These are phyloP conservation scores for Euplexia lucipara DNA, from an alignment of 2,888 invertebrate genomes.

Conservation along the genomic window DNA sequence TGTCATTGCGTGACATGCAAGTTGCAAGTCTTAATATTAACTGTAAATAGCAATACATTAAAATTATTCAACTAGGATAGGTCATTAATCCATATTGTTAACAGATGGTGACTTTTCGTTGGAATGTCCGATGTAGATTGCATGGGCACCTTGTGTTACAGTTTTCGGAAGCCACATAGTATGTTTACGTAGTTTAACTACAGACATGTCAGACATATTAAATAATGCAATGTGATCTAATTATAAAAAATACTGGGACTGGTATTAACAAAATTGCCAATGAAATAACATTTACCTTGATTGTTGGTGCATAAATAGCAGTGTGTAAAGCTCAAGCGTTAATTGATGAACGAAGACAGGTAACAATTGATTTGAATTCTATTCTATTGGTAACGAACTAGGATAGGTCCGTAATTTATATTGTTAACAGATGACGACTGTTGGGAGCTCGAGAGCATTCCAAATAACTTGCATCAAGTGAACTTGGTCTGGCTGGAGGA, in stretches of 20 bases:
- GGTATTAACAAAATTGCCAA: neutral
- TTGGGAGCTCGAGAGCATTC: neutral
- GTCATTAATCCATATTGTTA: constrained; percentile 41
- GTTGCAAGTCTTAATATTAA: constrained; percentile 4
- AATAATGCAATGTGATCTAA: neutral
- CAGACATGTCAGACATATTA: neutral
- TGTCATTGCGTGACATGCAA: neutral
- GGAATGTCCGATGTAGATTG: constrained; percentile 25
- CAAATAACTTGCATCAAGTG: neutral
- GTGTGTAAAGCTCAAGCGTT: too few relatives aligned
- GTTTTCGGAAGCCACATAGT: constrained; percentile 1
- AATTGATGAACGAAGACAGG: too few relatives aligned
- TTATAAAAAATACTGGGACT: neutral
- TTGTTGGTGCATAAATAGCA: constrained; percentile 3
- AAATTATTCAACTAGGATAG: constrained; percentile 22
- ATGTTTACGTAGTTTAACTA: neutral
- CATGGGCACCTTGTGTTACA: constrained; percentile 29
- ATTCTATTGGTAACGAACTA: constrained; percentile 9
- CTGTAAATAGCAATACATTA: constrained; percentile 31
- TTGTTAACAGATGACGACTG: constrained; percentile 49
- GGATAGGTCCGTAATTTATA: constrained; percentile 29
- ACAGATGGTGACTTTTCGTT: constrained; percentile 39
- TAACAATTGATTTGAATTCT: constrained; percentile 8
- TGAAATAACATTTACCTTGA: neutral
- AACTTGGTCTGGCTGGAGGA: neutral